Evolutionary conservation across 2,888 invertebrate species (phyloP).

Genomic region (Nycteola revayana): DNA sequence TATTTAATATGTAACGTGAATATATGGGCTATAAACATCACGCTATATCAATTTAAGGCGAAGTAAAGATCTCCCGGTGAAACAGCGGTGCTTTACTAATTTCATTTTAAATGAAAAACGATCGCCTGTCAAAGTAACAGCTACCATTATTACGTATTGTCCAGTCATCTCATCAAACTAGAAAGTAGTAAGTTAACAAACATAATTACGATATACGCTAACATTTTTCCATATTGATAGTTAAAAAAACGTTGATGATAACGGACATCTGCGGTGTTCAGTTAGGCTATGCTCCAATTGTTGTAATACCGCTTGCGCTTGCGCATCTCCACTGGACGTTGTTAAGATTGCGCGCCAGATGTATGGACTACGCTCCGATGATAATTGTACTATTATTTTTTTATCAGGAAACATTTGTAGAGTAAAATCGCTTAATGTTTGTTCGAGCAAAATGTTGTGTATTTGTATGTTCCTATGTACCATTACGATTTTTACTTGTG

Average conservation of each 20-base stretch:
- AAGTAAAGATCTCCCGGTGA: too few species aligned
- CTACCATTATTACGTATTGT: too few species aligned
- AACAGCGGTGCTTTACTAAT: too few species aligned
- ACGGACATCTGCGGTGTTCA: constrained; percentile 51
- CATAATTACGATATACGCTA: constrained; percentile 24
- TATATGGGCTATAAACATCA: too few species aligned
- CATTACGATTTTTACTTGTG: too few species aligned
- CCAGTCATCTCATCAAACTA: constrained; percentile 4
- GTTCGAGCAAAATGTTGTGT: neutral
- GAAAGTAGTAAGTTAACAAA: constrained; percentile 15
- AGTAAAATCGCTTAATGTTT: constrained; percentile 5
- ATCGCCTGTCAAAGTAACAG: too few species aligned
- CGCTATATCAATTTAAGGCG: too few species aligned
- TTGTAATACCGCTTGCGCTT: constrained; percentile 39
- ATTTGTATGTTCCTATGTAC: too few species aligned
- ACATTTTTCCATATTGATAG: constrained; percentile 35
- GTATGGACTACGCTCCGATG: constrained; percentile 25
- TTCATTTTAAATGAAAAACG: too few species aligned
- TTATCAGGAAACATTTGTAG: constrained; percentile 15
- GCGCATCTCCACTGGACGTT: constrained; percentile 28
- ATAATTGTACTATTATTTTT: constrained; percentile 21
- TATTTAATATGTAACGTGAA: too few species aligned
- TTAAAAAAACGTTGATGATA: constrained; percentile 45
- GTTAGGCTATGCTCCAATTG: constrained; percentile 71
- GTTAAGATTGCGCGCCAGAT: constrained; percentile 23